Conservation (phyloP, 2,797 vertebrate genomes). For the Sparus aurata region DNA sequence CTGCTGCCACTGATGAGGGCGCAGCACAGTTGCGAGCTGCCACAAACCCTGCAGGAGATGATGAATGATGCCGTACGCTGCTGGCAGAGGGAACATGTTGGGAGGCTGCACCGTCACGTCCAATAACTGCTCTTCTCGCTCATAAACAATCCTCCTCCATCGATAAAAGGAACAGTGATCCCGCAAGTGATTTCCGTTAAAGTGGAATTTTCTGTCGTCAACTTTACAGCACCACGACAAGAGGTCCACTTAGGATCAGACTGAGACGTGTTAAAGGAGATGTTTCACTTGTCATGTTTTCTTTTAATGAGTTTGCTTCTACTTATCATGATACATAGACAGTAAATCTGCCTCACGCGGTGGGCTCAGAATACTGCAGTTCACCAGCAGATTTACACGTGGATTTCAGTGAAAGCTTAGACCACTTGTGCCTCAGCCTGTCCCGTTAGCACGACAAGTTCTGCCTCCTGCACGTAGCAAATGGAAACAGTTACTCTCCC, state of each 20-base stretch:
- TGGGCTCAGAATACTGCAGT: neutral
- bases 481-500: neutral
- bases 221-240: neutral
- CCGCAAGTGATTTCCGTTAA: neutral
- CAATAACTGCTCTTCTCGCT: constrained; percentile 31
- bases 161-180: neutral
- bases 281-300: neutral
- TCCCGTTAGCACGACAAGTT: neutral
- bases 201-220: neutral
- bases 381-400: neutral
- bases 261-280: neutral
- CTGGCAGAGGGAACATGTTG: constrained; percentile 40
- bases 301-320: neutral
- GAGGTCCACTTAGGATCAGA: neutral
- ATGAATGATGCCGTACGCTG: constrained; percentile 41
- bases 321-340: too few relatives aligned
- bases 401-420: neutral
- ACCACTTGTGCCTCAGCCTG: constrained; percentile 9
- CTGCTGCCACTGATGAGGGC: constrained; percentile 34
- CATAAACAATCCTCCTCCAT: constrained; percentile 25
- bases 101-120: constrained; percentile 20
- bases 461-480: neutral
- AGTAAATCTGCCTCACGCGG: neutral
- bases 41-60: constrained; percentile 47
- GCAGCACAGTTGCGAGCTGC: constrained; percentile 32